Conservation (phyloP, 2,113 vertebrate genomes). For the Pachyramphus minor region DNA sequence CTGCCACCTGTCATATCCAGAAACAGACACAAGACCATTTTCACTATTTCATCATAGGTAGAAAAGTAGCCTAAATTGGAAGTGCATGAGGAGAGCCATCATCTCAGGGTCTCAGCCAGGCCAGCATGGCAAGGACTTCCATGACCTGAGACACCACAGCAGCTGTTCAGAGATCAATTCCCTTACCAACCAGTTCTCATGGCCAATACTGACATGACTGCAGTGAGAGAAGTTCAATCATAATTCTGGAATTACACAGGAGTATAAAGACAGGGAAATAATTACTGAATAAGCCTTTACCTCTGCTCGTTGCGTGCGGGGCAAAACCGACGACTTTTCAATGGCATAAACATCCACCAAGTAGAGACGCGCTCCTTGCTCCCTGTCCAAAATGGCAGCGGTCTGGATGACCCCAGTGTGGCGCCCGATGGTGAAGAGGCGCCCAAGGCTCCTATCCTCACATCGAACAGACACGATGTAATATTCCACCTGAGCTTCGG, state of each 20-base stretch:
- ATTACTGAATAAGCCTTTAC: slow-evolving; percentile 71
- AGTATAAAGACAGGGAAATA: background rate
- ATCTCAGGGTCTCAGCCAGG: background rate
- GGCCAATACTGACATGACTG: background rate
- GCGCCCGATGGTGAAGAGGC: slow-evolving; percentile 93
- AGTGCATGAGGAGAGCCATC: background rate
- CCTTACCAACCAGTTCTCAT: background rate
- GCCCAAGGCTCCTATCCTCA: slow-evolving; percentile 82
- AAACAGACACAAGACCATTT: background rate
- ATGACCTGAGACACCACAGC: background rate
- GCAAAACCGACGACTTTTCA: slow-evolving; percentile 83
- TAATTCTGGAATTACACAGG: background rate
- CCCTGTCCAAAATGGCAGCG: slow-evolving; percentile 91
- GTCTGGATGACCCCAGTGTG: slow-evolving; percentile 90
- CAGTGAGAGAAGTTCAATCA: background rate
- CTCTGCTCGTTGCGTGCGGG: slow-evolving; percentile 91
- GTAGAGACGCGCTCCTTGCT: slow-evolving; percentile 90
- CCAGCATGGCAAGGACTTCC: background rate
- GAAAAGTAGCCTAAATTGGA: background rate
- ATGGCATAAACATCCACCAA: slow-evolving; percentile 95
- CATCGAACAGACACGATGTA: slow-evolving; percentile 91
- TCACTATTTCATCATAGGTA: too few species aligned
- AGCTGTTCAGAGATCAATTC: background rate
- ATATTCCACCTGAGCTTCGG: slow-evolving; percentile 86
- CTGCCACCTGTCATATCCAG: background rate